Evolutionary conservation across 2,888 invertebrate genomes (phyloP).

Genomic region (Noctuana brunneofusca): DNA sequence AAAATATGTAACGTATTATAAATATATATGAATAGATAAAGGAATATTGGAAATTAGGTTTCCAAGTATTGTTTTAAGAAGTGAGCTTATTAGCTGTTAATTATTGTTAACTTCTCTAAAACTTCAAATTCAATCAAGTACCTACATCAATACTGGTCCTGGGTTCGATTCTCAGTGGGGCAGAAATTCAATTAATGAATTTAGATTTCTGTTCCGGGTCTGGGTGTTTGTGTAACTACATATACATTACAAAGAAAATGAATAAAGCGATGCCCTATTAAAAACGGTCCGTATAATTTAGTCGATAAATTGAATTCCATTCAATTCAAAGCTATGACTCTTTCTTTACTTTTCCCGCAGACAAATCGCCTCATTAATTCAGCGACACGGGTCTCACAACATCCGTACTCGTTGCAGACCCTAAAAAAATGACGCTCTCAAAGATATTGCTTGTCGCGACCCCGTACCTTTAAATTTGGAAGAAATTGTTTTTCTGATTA

Average conservation of each 20-base stretch:
- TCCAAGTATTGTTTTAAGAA: too few species aligned
- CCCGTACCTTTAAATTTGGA: slow-evolving; percentile 32
- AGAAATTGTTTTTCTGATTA: slow-evolving; percentile 35
- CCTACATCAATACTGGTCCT: too few species aligned
- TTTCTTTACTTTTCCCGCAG: slow-evolving; percentile 49
- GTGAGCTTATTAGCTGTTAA: too few species aligned
- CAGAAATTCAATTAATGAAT: too few species aligned
- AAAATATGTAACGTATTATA: too few species aligned
- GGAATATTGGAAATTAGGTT: too few species aligned
- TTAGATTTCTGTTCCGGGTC: neutral
- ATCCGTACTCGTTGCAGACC: slow-evolving; percentile 48
- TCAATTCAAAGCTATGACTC: slow-evolving; percentile 57
- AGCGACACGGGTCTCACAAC: slow-evolving; percentile 52
- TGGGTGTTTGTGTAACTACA: neutral
- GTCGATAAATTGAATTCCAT: slow-evolving; percentile 57
- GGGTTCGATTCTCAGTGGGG: too few species aligned
- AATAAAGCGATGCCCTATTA: neutral
- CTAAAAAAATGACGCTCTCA: slow-evolving; percentile 35
- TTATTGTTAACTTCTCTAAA: too few species aligned
- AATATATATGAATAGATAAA: too few species aligned
- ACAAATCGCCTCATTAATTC: slow-evolving; percentile 73
- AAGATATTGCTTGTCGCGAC: slow-evolving; percentile 26
- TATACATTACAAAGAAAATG: neutral
- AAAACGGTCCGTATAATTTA: neutral
- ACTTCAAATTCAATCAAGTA: too few species aligned